Conservation (phyloP, 2,797 vertebrate species). For the Xerus rutilus region DNA sequence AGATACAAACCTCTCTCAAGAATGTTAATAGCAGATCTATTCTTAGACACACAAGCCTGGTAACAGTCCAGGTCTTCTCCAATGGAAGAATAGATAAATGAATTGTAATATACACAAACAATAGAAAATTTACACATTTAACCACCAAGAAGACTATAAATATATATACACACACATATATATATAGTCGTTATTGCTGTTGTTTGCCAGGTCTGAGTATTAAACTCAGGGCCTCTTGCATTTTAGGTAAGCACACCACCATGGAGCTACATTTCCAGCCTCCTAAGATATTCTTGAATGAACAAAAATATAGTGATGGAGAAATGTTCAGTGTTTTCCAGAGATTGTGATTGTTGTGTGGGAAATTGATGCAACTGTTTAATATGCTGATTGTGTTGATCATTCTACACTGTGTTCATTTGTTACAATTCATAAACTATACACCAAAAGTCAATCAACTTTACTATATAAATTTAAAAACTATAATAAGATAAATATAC, state of each 20-base stretch:
- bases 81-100: not conserved
- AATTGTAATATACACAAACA: not conserved
- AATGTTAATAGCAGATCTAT: not conserved
- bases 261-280: too few relatives aligned
- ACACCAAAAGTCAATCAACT: not conserved
- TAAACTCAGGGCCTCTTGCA: too few relatives aligned
- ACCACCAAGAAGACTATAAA: too few relatives aligned
- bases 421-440: not conserved
- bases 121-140: not conserved
- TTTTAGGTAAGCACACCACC: too few relatives aligned
- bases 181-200: not conserved
- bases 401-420: not conserved
- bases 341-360: not conserved
- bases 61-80: not conserved
- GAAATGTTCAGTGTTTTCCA: not conserved
- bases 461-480: too few relatives aligned
- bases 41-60: not conserved
- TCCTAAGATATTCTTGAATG: not conserved
- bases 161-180: too few relatives aligned
- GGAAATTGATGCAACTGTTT: not conserved
- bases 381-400: not conserved
- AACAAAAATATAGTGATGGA: not conserved
- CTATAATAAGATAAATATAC: too few relatives aligned
- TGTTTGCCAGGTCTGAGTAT: too few relatives aligned
- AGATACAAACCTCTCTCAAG: not conserved